Evolutionary conservation across 2,888 invertebrate species (phyloP), one percentile per base, ranked within the genome.

Genomic region (Biston stratarius): DNA sequence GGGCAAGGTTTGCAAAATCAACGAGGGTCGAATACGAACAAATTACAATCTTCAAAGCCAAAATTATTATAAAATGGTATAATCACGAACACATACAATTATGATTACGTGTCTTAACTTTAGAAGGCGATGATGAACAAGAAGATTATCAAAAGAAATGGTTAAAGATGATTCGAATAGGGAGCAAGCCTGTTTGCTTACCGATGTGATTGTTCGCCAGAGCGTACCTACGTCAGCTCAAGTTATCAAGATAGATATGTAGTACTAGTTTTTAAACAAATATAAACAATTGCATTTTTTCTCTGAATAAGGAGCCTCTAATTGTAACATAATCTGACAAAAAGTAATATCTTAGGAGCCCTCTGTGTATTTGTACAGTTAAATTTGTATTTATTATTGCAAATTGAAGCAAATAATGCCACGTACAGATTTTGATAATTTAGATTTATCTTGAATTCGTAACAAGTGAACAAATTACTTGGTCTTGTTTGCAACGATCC

Each of bases 1-100:
- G 52, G 64, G 62, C 64, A 68, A 68, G 53, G 70, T 70, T 62
- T 45, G 58, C 56, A 60, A 68, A 71, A 68, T 65, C 45, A 66
- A 64, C 71, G 57, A 61, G 62, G 53, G 40, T 58, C 53, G 51
- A 49, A 38, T 52, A 61, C 44, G 64, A 70, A 57, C 24, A 69
- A 70, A 72, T 59, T 70, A 63, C 58, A 65, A 70, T 64, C 45
- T 63, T 57, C 47, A 40, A 10, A 38, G 38, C 44, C 33, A n/a
- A 15, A 24, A 12, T 24, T 24, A 51, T 51, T 52, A 36, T 61
- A 10, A 44, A 33, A 55, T 33, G 14, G 40, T 38, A 15, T 9
- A 8, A 38, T 38, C 9, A 38, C 9, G 38, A 8, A 38, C 38
- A 9, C 38, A 8, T 9, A 38, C 38, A 38, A 9, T 6, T 38